Evolutionary conservation across 2,888 invertebrate genomes (phyloP), one percentile per base, ranked within the genome.

Genomic region (Dicranocentrus wangi): DNA sequence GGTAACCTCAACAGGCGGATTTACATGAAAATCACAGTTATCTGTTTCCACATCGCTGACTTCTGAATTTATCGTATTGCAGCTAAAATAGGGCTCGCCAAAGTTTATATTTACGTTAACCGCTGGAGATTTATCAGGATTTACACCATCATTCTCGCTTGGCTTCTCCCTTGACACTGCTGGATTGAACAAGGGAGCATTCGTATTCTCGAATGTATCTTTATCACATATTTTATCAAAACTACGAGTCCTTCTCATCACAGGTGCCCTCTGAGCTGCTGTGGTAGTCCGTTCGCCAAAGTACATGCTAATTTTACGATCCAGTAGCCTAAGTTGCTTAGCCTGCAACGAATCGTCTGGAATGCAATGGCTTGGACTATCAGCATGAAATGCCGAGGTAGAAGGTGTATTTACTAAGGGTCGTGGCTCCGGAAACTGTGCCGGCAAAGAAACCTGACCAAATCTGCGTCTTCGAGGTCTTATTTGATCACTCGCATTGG

Each of bases 381-480:
- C 17, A 13, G 21, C 7, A 15, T 15, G 21, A 55, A 3, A 3
- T 21, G 43, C 42, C 23, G 55, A 65, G 27, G 63, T 61, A 42
- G 65, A 39, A 23, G 19, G 25, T 55, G 63, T 51, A 63, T 42
- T 13, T 21, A 39, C 69, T 42, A 32, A 21, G 51, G 53, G 23
- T 60, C 7, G 15, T 72, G 68, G 39, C 43, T 47, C 17, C n/a
- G 65, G 58, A 58, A 61, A 28, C 25, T 58, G 21, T 3, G 23
- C 51, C 8, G 84, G 75, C 1, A 77, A 39, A n/a, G 83, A 85
- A 1, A 86, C 84, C 39, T 85, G 83, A 0, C 86, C 86, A 58
- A 72, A 17, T 10, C 85, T 66, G 19, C 86, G 75, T 42, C 81
- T 78, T 61, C 84, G 53, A 0, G 43, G 19, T 27, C 68, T 63